phyloP scores from a whole-genome alignment of 2,888 invertebrate species.

The Lithophane leautieri region DNA sequence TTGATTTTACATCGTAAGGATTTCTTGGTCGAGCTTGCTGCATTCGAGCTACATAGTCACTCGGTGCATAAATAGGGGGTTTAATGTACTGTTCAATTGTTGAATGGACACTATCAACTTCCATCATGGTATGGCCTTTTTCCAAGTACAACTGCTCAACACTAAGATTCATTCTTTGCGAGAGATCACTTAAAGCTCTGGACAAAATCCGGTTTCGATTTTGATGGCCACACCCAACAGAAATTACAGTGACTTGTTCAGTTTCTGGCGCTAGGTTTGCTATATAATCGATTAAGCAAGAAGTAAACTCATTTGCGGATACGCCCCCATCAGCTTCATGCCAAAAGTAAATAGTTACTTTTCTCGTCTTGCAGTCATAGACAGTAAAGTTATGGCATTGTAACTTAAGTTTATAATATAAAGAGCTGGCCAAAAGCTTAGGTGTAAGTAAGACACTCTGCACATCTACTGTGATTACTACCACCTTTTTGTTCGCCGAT shows the following conservation, averaged over 20 bases:
- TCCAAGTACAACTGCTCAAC: conserved; percentile 44
- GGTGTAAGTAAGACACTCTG: too few species aligned
- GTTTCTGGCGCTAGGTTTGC: too few species aligned
- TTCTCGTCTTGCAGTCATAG: neutral
- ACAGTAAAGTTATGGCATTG: neutral
- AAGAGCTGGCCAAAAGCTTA: too few species aligned
- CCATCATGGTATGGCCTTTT: conserved; percentile 57
- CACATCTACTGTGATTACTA: too few species aligned
- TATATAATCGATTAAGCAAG: too few species aligned
- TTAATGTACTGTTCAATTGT: too few species aligned
- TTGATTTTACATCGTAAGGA: conserved; percentile 10
- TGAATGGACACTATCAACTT: conserved; percentile 7
- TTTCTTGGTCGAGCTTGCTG: conserved; percentile 9
- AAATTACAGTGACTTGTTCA: too few species aligned
- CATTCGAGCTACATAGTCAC: conserved; percentile 39
- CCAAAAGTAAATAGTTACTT: conserved; percentile 4
- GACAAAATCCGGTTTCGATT: conserved; percentile 23
- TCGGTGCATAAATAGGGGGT: conserved; percentile 21
- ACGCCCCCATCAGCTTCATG: too few species aligned
- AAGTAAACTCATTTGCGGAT: too few species aligned
- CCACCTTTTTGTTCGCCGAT: too few species aligned
- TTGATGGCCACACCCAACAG: too few species aligned
- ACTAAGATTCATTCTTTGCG: conserved; percentile 24
- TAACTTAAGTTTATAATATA: too few species aligned
- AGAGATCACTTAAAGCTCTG: conserved; percentile 43